phyloP scores from a whole-genome alignment of 2,797 vertebrate species.

The Varecia variegata region DNA sequence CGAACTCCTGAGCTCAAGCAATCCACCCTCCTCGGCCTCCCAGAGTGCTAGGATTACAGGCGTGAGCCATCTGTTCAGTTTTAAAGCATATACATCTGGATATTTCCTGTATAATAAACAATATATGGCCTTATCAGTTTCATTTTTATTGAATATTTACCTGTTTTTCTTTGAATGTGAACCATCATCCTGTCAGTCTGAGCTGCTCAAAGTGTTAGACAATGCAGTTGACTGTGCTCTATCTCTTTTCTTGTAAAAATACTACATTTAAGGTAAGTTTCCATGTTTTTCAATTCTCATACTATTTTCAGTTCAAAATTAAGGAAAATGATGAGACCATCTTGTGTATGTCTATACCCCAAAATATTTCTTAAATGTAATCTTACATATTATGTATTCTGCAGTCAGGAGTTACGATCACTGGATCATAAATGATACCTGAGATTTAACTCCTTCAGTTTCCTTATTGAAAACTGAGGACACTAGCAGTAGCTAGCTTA shows the following conservation, averaged over 20 bases:
- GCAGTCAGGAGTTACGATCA: not conserved
- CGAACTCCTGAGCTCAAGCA: too few species aligned
- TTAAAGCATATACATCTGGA: not conserved
- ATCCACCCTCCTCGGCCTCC: too few species aligned
- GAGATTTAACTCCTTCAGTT: not conserved
- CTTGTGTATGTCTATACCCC: not conserved
- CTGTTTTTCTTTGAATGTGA: not conserved
- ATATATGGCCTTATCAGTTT: not conserved
- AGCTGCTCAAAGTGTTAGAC: not conserved
- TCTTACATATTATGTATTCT: not conserved
- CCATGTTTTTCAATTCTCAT: not conserved
- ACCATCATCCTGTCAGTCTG: not conserved
- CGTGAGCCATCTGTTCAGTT: too few species aligned
- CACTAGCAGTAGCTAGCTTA: not conserved
- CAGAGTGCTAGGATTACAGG: too few species aligned
- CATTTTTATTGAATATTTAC: constrained; percentile 14
- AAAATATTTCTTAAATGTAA: not conserved
- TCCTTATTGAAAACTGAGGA: not conserved
- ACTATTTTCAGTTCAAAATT: not conserved
- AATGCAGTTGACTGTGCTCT: not conserved
- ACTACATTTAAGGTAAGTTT: not conserved
- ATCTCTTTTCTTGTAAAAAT: not conserved
- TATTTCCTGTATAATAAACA: not conserved
- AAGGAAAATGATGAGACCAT: not conserved
- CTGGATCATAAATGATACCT: not conserved